phyloP scores from a whole-genome alignment of 2,113 vertebrate genomes.

The Solenodon paradoxus region DNA sequence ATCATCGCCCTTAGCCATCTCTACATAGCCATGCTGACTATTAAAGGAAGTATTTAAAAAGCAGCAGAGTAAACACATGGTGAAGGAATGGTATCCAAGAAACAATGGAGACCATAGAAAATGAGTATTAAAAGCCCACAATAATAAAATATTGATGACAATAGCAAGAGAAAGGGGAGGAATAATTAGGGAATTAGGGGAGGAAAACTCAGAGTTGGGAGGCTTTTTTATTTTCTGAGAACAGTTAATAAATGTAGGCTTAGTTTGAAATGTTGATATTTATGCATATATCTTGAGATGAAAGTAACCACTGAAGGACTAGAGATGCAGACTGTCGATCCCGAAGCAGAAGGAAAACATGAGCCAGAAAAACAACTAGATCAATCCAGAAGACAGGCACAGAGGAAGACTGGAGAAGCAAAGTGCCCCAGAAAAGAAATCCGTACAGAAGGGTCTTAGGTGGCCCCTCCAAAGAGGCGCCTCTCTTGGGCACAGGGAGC shows the following conservation, averaged over 20 bases:
- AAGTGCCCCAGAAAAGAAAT: no score
- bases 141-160: background rate
- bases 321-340: background rate
- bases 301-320: background rate
- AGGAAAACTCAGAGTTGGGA: no score
- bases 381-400: background rate
- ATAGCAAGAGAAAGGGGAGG: background rate
- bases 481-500: fast-evolving
- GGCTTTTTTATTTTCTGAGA: no score
- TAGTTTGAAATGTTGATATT: background rate
- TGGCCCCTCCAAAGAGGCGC: background rate
- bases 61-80: background rate
- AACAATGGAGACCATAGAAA: background rate
- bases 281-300: background rate
- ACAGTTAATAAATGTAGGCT: background rate
- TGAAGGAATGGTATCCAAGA: background rate
- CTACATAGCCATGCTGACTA: background rate
- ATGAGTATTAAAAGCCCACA: background rate
- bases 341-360: background rate
- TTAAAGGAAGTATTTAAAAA: background rate
- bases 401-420: background rate
- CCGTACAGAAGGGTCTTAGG: no score
- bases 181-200: background rate
- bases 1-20: background rate
- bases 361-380: background rate